Base-by-base conservation (phyloP, 2,888 invertebrate species). In the Congeria kusceri region DNA sequence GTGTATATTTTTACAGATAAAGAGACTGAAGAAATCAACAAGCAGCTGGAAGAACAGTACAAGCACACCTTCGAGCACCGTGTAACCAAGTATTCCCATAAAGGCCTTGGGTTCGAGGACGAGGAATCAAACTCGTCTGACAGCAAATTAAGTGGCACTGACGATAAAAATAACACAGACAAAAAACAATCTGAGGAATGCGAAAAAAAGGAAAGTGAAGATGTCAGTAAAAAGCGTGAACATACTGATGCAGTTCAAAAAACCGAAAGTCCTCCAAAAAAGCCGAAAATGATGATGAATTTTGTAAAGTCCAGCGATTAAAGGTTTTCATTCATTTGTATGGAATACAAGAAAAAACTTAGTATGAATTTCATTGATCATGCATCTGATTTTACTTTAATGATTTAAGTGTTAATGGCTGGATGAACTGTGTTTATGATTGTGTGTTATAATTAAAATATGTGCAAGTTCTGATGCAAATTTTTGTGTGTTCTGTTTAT, bases 1-100 rank as follows among this genome's bases (percentile, higher is more conserved):
- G n/a, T n/a, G n/a, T n/a, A n/a, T n/a, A n/a, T 44, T 15, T n/a
- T 66, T 59, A 25, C 78, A 89, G 89, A 77, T 49, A 73, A 74
- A 15, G 84, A 86, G 13, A 83, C 84, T 44, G 81, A 86, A 20
- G 76, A 84, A 29, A 70, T 88, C 18, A 80, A 83, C 29, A 83
- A 87, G 11, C 81, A 88, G 2, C 74, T 93, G 20, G 93, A 92
- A 73, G 86, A 90, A 13, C 92, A 93, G 83, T 93, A 86, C 74
- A 82, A 87, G 49, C 88, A 92, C 62, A 89, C 92, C 23, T 71
- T 91, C 68, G 91, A 91, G 53, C 89, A 91, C 68, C 89, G 89
- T 69, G 79, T 92, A 28, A 84, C 84, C 18, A 11, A 88, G 86
- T 59, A 89, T 88, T 28, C 84, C 73, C 92, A 93, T 72, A 80